phyloP scores from a whole-genome alignment of 2,113 vertebrate species.

The Excalfactoria chinensis region DNA sequence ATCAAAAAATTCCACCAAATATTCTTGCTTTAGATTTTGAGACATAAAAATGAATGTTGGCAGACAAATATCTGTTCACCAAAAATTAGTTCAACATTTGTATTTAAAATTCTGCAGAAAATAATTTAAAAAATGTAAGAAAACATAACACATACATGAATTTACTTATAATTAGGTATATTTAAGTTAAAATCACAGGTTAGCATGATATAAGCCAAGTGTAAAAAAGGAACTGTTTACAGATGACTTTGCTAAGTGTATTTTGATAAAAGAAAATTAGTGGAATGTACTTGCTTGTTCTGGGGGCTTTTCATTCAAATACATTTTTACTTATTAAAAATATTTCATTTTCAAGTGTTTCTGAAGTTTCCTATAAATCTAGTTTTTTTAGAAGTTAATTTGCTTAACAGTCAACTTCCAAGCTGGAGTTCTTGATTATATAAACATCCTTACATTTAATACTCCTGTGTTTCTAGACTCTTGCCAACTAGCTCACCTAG shows the following conservation, averaged over 20 bases:
- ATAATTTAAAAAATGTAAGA: not conserved
- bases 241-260: not conserved
- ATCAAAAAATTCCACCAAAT: not conserved
- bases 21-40: not conserved
- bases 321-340: not conserved
- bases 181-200: not conserved
- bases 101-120: not conserved
- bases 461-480: not conserved
- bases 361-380: not conserved
- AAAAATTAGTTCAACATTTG: not conserved
- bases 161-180: no score
- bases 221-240: not conserved
- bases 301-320: not conserved
- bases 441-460: not conserved
- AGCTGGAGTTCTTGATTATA: not conserved
- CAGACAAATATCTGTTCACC: not conserved
- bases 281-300: not conserved
- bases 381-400: not conserved
- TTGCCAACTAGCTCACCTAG: not conserved
- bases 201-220: not conserved
- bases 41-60: not conserved
- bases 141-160: fast-evolving
- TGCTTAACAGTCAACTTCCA: not conserved
- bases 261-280: not conserved
- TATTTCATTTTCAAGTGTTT: not conserved